These are phyloP conservation scores for Loriculus beryllinus DNA, from an alignment of 2,797 vertebrate species.

Conservation along the genomic window DNA sequence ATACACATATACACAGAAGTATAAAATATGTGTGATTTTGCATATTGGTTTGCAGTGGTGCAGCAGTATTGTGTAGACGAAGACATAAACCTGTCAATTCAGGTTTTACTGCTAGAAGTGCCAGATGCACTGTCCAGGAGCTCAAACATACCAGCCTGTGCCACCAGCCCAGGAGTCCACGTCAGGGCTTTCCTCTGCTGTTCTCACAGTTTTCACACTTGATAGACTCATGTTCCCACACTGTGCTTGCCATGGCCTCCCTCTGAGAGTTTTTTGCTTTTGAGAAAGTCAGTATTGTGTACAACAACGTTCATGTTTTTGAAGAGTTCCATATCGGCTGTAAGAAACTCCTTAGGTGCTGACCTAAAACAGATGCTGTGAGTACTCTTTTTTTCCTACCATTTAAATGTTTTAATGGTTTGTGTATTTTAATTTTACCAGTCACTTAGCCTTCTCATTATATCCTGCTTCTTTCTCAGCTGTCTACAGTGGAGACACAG, in stretches of 20 bases:
- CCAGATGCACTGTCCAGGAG: constrained; percentile 51
- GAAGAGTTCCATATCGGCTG: not conserved
- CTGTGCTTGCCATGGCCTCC: not conserved
- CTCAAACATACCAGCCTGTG: not conserved
- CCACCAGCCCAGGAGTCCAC: not conserved
- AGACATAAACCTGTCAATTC: constrained; percentile 49
- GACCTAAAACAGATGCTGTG: constrained; percentile 14
- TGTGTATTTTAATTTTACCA: constrained; percentile 41
- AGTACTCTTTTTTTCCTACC: not conserved
- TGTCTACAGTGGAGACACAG: not conserved
- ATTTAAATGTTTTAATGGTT: constrained; percentile 4
- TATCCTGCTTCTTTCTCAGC: not conserved
- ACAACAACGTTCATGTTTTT: not conserved
- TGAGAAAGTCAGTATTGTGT: constrained; percentile 41
- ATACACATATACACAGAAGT: not conserved
- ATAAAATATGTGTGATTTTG: not conserved
- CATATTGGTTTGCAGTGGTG: not conserved
- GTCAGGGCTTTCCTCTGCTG: not conserved
- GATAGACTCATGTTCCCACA: not conserved
- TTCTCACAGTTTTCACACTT: not conserved
- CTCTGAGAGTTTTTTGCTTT: not conserved
- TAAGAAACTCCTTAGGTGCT: constrained; percentile 26
- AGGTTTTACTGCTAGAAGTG: constrained; percentile 26
- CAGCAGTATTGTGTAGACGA: not conserved
- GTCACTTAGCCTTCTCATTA: not conserved